A percentile compares a stretch with the other conserved stretches of the same genome.
Evolutionary conservation across 1,140 invertebrate species (phyloP).

Genomic region (Brachionus plicatilis): DNA sequence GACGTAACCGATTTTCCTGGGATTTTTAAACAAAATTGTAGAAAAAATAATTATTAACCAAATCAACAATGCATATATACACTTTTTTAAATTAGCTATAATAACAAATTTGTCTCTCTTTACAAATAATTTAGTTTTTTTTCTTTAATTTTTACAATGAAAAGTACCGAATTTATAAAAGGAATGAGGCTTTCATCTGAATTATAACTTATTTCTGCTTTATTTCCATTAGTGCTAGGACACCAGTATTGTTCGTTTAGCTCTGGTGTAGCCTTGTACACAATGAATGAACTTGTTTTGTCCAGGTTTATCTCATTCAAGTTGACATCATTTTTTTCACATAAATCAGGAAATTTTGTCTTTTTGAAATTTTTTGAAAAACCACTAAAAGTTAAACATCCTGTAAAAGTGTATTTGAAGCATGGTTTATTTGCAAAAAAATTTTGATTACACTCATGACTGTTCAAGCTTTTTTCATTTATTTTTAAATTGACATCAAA

Average conservation of each 20-base stretch:
- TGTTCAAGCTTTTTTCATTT: neutral
- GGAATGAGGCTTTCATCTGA: neutral
- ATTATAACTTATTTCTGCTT: slow-evolving; percentile 5
- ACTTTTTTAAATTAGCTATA: neutral
- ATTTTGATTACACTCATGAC: neutral
- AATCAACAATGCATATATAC: neutral
- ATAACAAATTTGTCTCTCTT: neutral
- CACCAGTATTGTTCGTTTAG: slow-evolving; percentile 7
- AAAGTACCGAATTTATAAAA: neutral
- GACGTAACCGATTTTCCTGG: neutral
- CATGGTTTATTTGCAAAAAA: neutral
- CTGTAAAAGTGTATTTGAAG: neutral
- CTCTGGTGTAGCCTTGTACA: neutral
- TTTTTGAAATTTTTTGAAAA: slow-evolving; percentile 12
- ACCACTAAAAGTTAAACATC: slow-evolving; percentile 9
- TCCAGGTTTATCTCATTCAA: neutral
- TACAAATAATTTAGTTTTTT: too few species aligned
- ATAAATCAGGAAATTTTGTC: slow-evolving; percentile 14
- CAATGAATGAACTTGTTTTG: neutral
- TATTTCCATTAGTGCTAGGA: neutral
- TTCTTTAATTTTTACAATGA: neutral
- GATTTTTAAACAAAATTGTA: slow-evolving; percentile 11
- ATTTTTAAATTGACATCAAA: neutral
- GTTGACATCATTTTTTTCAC: neutral
- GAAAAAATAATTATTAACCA: neutral